A percentile compares a stretch with the other conserved stretches of the same genome.
Conservation (phyloP, 2,888 invertebrate genomes). For the Pristionchus maxplancki region DNA sequence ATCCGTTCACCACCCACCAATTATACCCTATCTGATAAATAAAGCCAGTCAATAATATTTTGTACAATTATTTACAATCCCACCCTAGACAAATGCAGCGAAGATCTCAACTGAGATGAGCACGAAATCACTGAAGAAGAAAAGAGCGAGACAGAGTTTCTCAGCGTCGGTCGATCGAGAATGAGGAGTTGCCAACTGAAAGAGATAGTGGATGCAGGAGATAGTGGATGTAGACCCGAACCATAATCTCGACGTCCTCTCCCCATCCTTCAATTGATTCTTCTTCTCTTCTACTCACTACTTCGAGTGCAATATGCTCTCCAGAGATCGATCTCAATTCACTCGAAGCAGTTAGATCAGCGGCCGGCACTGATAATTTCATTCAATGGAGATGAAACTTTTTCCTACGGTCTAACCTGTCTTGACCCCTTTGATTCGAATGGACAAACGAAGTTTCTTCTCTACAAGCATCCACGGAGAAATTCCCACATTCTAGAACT, state of each 20-base stretch:
- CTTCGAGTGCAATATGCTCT: neutral
- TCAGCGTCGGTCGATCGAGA: neutral
- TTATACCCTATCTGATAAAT: no score
- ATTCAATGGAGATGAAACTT: neutral
- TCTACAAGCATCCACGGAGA: slow-evolving; percentile 31
- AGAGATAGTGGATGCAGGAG: neutral
- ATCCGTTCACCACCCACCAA: no score
- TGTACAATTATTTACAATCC: neutral
- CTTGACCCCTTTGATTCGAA: neutral
- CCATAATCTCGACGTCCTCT: neutral
- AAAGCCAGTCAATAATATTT: neutral
- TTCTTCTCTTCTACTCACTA: slow-evolving; percentile 4
- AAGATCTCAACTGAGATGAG: neutral
- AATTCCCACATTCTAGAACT: neutral
- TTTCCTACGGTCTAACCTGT: no score
- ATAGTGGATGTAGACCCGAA: neutral
- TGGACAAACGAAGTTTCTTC: neutral
- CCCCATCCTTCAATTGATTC: slow-evolving; percentile 24
- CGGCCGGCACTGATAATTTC: neutral
- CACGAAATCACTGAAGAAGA: slow-evolving; percentile 25
- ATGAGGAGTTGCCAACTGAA: neutral
- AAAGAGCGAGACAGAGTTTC: neutral
- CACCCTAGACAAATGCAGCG: neutral
- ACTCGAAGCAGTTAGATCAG: neutral
- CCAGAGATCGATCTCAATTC: neutral